Percentiles rank a stretch among this genome's conserved stretches.
Conservation (phyloP, 2,888 invertebrate genomes). For the Trichopoda pennipes region DNA sequence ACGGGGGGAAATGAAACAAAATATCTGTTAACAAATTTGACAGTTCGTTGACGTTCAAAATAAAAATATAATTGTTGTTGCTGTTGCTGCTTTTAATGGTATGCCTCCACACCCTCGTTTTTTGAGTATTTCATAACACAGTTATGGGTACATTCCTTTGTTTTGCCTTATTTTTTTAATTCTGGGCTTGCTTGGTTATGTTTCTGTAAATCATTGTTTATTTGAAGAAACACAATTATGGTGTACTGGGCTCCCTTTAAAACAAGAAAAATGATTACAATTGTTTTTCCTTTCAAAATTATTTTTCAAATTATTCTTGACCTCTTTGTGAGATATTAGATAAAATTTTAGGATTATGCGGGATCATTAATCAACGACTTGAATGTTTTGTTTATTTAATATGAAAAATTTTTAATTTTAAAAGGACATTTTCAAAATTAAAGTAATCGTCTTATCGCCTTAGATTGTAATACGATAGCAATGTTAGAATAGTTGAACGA, state of each 20-base stretch:
- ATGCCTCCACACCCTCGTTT: conserved; percentile 33
- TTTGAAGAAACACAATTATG: conserved; percentile 9
- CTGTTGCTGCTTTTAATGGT: neutral
- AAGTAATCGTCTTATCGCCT: too few relatives aligned
- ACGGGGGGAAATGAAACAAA: neutral
- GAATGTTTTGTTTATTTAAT: neutral
- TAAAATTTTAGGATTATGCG: conserved; percentile 21
- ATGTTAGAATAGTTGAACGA: too few relatives aligned
- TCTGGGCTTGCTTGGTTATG: neutral
- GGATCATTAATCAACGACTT: conserved; percentile 24
- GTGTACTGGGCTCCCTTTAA: conserved; percentile 15
- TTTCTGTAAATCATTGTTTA: conserved; percentile 21
- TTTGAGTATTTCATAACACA: conserved; percentile 13
- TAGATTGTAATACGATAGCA: too few relatives aligned
- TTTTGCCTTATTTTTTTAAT: neutral
- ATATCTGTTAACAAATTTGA: conserved; percentile 10
- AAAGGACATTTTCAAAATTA: too few relatives aligned
- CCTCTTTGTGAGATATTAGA: neutral
- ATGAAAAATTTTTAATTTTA: neutral
- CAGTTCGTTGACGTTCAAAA: conserved; percentile 63
- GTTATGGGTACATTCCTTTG: conserved; percentile 35
- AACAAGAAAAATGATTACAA: conserved; percentile 7
- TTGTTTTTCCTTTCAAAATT: neutral
- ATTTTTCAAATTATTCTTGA: neutral
- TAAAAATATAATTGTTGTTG: conserved; percentile 2